phyloP scores from a whole-genome alignment of 2,888 invertebrate species.

The Suillia variegata region DNA sequence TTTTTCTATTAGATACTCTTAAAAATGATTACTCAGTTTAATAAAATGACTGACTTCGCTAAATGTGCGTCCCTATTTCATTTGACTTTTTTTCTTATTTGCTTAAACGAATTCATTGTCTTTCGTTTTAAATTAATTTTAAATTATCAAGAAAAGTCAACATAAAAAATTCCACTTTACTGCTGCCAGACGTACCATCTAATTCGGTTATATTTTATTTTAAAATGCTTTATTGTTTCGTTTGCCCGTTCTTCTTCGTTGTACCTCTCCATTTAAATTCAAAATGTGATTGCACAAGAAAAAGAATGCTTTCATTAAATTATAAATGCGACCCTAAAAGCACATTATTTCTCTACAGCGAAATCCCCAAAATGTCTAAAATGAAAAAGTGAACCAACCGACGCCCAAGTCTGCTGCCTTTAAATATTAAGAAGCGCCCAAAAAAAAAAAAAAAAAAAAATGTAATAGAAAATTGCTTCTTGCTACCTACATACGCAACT shows the following conservation, averaged over 20 bases:
- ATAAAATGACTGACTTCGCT: too few relatives aligned
- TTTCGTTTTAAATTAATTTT: constrained; percentile 22
- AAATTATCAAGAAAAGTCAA: constrained; percentile 4
- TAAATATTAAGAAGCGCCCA: too few relatives aligned
- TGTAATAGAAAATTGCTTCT: not conserved
- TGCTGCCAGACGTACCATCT: not conserved
- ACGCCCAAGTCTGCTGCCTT: too few relatives aligned
- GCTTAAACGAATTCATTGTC: constrained; percentile 18
- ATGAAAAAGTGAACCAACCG: not conserved
- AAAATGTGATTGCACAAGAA: not conserved
- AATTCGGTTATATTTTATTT: not conserved
- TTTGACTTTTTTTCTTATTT: too few relatives aligned
- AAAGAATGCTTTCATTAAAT: constrained; percentile 7
- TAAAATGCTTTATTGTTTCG: not conserved
- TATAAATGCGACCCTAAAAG: constrained; percentile 7
- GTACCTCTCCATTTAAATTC: constrained; percentile 2
- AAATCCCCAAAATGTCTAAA: not conserved
- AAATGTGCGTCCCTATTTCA: too few relatives aligned
- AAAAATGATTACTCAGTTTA: too few relatives aligned
- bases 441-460: constrained; percentile 3
- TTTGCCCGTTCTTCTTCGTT: too few relatives aligned
- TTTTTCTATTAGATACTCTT: too few relatives aligned
- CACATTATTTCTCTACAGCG: not conserved
- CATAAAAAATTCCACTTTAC: not conserved
- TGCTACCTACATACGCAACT: not conserved